Conservation (phyloP, 2,113 vertebrate genomes). For the Antennarius striatus region DNA sequence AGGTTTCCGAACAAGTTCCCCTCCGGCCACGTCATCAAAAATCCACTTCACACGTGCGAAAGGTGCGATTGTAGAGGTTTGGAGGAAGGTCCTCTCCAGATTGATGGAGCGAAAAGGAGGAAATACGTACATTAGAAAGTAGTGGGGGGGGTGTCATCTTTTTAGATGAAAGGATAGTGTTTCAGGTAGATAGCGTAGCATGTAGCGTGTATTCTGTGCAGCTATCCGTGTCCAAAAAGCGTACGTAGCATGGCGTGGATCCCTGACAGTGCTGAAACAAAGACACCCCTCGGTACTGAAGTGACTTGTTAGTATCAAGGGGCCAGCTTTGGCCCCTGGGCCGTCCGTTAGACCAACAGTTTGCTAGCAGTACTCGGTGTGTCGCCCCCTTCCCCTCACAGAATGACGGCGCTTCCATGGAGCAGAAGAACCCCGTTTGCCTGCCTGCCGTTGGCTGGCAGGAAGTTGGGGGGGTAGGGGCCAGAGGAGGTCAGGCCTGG, state of each 20-base stretch:
- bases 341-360: constrained; percentile 70
- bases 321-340: constrained; percentile 52
- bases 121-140: too few relatives aligned
- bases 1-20: constrained; percentile 60
- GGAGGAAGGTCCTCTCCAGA: too few relatives aligned
- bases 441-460: constrained; percentile 59
- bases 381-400: constrained; percentile 50
- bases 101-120: too few relatives aligned
- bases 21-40: constrained; percentile 57
- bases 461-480: constrained; percentile 41
- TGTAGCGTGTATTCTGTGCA: too few relatives aligned
- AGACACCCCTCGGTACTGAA: constrained; percentile 29
- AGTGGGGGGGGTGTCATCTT: too few relatives aligned
- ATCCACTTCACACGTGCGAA: constrained; percentile 64
- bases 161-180: too few relatives aligned
- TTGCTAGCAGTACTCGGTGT: constrained; percentile 75
- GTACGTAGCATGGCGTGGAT: not conserved
- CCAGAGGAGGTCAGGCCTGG: constrained; percentile 69
- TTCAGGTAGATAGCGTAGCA: too few relatives aligned
- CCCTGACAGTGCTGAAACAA: constrained; percentile 36
- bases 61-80: too few relatives aligned
- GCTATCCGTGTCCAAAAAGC: too few relatives aligned
- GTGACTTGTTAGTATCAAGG: constrained; percentile 54
- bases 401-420: constrained; percentile 50
- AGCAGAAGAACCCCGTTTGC: constrained; percentile 69